Evolutionary conservation across 37 sponge, comb jelly and placozoan species (phyloP).

Genomic region (Amphimedon queenslandica): DNA sequence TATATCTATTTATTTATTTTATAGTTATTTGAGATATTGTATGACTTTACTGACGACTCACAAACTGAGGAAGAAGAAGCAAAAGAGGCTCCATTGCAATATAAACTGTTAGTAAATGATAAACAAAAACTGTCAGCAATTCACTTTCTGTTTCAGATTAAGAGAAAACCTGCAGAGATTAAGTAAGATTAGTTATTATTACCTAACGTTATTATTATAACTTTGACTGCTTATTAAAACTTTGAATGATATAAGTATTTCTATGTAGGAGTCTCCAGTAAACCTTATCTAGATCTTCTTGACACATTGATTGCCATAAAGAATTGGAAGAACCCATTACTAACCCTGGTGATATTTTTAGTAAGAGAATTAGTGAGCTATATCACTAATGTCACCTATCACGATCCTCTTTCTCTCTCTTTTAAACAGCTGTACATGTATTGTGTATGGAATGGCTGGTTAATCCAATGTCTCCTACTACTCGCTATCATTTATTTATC

Average conservation of each 20-base stretch:
- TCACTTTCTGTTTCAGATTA: slow-evolving; percentile 22
- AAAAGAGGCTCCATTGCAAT: slow-evolving; percentile 31
- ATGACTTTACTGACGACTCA: slow-evolving; percentile 54
- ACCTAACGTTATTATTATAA: neutral
- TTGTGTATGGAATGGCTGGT: slow-evolving; percentile 78
- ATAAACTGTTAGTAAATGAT: slow-evolving; percentile 21
- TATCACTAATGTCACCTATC: neutral
- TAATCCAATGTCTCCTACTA: slow-evolving; percentile 44
- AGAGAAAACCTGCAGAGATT: slow-evolving; percentile 52
- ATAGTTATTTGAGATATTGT: slow-evolving; percentile 44
- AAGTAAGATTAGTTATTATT: slow-evolving; percentile 5
- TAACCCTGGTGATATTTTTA: slow-evolving; percentile 5
- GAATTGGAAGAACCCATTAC: neutral
- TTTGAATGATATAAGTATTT: neutral
- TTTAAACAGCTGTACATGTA: slow-evolving; percentile 58
- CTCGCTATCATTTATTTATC: slow-evolving; percentile 41
- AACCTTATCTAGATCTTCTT: neutral
- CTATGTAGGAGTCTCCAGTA: neutral
- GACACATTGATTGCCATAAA: neutral
- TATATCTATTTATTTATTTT: neutral
- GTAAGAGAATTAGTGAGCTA: neutral
- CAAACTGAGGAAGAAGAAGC: neutral
- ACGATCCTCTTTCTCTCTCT: slow-evolving; percentile 12
- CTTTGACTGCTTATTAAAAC: neutral
- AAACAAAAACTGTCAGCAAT: neutral